Conservation (phyloP, 2,113 vertebrate genomes). For the Sialia sialis region DNA sequence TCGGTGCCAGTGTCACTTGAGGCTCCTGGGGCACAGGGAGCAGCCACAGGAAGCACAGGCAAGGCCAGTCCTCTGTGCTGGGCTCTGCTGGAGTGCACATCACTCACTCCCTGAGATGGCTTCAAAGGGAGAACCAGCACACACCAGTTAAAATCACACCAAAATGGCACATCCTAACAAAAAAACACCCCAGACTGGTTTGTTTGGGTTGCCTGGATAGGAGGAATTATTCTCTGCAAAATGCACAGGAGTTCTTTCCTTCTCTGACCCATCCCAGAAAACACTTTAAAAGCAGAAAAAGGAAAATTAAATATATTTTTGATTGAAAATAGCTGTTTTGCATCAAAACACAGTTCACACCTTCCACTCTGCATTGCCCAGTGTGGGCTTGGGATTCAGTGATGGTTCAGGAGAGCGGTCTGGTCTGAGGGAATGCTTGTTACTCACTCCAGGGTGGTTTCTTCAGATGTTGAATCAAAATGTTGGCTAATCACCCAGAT, state of each 20-base stretch:
- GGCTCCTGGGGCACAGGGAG: not conserved
- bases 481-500: not conserved
- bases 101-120: not conserved
- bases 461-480: not conserved
- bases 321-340: not conserved
- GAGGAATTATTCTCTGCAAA: not conserved
- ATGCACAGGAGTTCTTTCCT: not conserved
- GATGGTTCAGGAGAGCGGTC: not conserved
- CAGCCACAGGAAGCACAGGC: not conserved
- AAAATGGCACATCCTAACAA: not conserved
- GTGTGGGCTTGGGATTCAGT: fast-evolving
- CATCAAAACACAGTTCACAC: not conserved
- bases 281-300: not conserved
- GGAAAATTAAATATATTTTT: not conserved
- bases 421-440: not conserved
- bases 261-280: not conserved
- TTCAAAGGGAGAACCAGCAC: not conserved
- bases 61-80: not conserved
- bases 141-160: not conserved
- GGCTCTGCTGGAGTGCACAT: not conserved
- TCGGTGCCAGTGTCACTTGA: fast-evolving
- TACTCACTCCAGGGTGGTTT: not conserved
- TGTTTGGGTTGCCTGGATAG: not conserved
- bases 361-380: fast-evolving
- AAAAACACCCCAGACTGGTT: not conserved